Evolutionary conservation across 2,888 invertebrate genomes (phyloP).

Genomic region (Drosophila percnosoma): DNA sequence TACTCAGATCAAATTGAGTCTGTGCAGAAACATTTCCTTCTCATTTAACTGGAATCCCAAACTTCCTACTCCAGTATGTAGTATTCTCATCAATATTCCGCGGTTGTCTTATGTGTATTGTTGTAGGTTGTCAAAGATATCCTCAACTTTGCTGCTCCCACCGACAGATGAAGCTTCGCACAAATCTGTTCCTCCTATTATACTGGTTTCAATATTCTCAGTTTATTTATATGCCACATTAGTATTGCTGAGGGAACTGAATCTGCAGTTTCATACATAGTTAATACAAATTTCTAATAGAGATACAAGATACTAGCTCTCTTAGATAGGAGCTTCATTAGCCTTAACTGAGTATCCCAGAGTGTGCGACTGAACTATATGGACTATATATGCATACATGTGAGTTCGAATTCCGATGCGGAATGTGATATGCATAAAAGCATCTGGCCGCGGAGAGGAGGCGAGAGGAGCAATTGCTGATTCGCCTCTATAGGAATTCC

Average conservation of each 20-base stretch:
- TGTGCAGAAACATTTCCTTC: not conserved
- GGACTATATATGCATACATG: not conserved
- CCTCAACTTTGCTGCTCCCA: not conserved
- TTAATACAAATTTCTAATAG: not conserved
- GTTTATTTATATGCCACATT: too few relatives aligned
- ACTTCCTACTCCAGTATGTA: not conserved
- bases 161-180: too few relatives aligned
- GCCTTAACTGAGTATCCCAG: not conserved
- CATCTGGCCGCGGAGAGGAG: slow-evolving; percentile 16
- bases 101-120: not conserved
- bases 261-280: not conserved
- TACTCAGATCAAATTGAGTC: not conserved
- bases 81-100: not conserved
- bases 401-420: not conserved
- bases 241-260: too few relatives aligned
- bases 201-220: too few relatives aligned
- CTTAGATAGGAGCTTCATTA: not conserved
- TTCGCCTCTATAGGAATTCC: slow-evolving; percentile 43
- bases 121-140: not conserved
- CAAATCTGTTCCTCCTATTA: too few relatives aligned
- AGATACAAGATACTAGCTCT: not conserved
- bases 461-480: slow-evolving; percentile 22
- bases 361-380: not conserved
- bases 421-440: slow-evolving; percentile 12
- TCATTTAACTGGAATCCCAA: not conserved